Base-by-base conservation (phyloP, 2,113 vertebrate species). In the Clinocottus analis region DNA sequence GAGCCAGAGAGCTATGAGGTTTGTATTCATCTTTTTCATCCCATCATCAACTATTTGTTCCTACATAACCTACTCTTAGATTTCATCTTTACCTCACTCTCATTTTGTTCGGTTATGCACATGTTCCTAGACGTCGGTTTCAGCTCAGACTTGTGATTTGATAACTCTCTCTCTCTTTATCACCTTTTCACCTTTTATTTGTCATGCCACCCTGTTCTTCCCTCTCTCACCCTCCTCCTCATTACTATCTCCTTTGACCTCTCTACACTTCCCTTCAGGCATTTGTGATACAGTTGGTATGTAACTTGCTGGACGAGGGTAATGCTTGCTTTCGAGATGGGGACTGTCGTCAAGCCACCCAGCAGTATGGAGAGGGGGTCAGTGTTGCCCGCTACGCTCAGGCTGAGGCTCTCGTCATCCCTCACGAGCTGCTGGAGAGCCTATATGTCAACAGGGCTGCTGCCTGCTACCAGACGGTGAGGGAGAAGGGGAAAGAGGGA, bases 1-100 rank as follows among this genome's bases (percentile, higher is more conserved):
- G 95, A 95, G 87, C 97, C 98, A 83, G 97, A 98, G 88, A 96
- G 96, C 85, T 99, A 99, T 94, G 97, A 99, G 97, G 98, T 99
- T 65, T 75, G 80, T 0, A 5, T 39, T 37, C 1, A 74, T 29
- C 0, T 7, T 10, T 63, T 19, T 73, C 21, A 25, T 53, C 10
- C 3, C 10, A 55, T 43, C 37, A 53, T 67, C 33, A 58, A 5
- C 73, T 29, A 14, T 23, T 7, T 70, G 12, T 45, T 16, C 14
- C 29, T 31, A 27, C 7, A 19, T 0, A 47, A 49, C 55, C 66
- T 55, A 10, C 27, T 33, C 0, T 0, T 17, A 63, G 12, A 47
- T 23, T 43, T 8, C 53, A 49, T 1, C 4, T 39, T 56, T 35
- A 47, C 14, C 3, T 2, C 17, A 58, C 6, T 19, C 4, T 8